These are phyloP conservation scores for Labeo calbasu DNA, from an alignment of 2,797 vertebrate genomes.

Conservation along the genomic window DNA sequence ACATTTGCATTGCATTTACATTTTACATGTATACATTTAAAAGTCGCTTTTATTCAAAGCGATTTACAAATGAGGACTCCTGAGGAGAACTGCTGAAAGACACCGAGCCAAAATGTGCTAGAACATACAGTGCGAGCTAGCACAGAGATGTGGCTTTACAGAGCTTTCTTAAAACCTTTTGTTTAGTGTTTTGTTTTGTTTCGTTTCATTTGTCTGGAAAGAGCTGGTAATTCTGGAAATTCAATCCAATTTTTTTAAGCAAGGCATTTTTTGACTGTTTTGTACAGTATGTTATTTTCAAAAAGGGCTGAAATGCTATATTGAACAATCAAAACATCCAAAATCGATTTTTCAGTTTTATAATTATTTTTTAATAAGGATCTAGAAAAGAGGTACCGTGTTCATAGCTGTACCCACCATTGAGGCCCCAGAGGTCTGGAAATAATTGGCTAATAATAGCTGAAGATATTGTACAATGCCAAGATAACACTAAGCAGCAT, in stretches of 20 bases:
- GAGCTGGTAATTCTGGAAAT: background rate
- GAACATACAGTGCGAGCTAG: background rate
- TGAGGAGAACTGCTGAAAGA: background rate
- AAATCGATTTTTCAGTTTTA: background rate
- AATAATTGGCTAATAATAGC: background rate
- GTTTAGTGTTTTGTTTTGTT: background rate
- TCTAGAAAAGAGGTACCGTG: background rate
- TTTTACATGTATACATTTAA: constrained; percentile 5
- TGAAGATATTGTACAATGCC: background rate
- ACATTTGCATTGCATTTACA: background rate
- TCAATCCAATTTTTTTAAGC: background rate
- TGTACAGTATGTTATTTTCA: background rate
- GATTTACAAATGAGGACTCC: background rate
- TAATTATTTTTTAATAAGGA: background rate
- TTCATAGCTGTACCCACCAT: background rate
- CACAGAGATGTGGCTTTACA: background rate
- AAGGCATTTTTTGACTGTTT: background rate
- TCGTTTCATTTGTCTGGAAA: background rate
- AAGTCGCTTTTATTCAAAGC: constrained; percentile 10
- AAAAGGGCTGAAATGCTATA: background rate
- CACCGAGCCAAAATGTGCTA: background rate
- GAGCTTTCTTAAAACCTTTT: background rate
- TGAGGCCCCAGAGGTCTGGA: background rate
- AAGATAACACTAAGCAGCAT: background rate
- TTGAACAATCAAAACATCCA: background rate